A percentile compares a stretch with the other conserved stretches of the same genome.
phyloP scores from a whole-genome alignment of 2,888 invertebrate genomes.

The Orthosia gothica region DNA sequence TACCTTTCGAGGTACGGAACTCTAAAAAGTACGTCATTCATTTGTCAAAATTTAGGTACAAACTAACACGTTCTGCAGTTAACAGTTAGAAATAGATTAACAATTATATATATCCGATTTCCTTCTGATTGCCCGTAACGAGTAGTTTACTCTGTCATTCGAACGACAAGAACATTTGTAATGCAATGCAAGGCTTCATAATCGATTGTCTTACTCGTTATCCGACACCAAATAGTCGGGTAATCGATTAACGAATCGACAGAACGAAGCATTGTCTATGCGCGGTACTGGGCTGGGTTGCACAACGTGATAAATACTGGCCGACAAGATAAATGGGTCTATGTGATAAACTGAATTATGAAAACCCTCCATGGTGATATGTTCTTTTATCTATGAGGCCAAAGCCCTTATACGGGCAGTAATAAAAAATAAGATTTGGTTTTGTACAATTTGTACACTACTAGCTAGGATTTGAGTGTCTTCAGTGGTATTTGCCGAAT shows the following conservation, averaged over 20 bases:
- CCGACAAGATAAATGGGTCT: conserved; percentile 53
- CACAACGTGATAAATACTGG: conserved; percentile 40
- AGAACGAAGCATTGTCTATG: conserved; percentile 51
- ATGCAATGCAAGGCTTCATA: conserved; percentile 6
- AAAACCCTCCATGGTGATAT: conserved; percentile 38
- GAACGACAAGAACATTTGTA: not conserved
- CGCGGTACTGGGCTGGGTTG: conserved; percentile 7
- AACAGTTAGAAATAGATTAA: not conserved
- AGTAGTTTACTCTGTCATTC: not conserved
- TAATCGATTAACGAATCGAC: conserved; percentile 54
- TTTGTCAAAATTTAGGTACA: not conserved
- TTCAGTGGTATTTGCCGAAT: not conserved
- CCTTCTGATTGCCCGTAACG: not conserved
- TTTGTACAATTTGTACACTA: too few relatives aligned
- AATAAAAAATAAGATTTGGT: not conserved
- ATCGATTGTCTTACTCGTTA: conserved; percentile 28
- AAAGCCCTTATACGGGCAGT: conserved; percentile 20
- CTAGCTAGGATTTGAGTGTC: not conserved
- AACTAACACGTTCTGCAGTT: not conserved
- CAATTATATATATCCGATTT: not conserved
- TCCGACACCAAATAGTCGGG: conserved; percentile 14
- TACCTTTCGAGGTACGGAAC: too few relatives aligned
- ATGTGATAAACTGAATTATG: conserved; percentile 58
- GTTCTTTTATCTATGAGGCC: conserved; percentile 35
- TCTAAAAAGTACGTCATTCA: not conserved